phyloP scores from a whole-genome alignment of 2,797 vertebrate species.

The Etheostoma perlongum region DNA sequence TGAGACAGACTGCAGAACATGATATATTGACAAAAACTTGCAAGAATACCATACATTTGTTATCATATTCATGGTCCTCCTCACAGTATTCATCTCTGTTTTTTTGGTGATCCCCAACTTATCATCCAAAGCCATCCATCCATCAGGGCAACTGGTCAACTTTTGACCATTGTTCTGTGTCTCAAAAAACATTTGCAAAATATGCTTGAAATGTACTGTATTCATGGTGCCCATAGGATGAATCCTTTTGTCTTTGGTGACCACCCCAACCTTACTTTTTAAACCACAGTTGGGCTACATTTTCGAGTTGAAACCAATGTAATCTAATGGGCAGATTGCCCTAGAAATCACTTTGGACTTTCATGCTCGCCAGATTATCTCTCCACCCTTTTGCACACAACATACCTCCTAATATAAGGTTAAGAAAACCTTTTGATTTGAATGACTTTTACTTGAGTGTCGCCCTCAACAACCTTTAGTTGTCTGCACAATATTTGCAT shows the following conservation, averaged over 20 bases:
- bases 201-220: background rate
- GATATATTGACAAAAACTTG: background rate
- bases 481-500: background rate
- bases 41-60: background rate
- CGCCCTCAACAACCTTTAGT: background rate
- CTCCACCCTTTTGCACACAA: background rate
- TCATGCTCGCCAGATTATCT: background rate
- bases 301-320: background rate
- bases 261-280: too few relatives aligned
- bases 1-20: background rate
- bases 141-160: background rate
- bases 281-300: background rate
- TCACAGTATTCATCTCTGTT: background rate
- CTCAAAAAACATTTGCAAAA: background rate
- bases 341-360: background rate
- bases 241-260: background rate
- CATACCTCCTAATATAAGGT: background rate
- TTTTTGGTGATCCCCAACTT: background rate
- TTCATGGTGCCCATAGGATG: background rate
- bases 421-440: slow-evolving; percentile 4
- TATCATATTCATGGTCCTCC: background rate
- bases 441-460: background rate
- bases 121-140: too few relatives aligned
- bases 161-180: background rate
- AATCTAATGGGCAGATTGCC: background rate